Evolutionary conservation across 2,888 invertebrate species (phyloP).

Genomic region (Pseudanteris insignis): DNA sequence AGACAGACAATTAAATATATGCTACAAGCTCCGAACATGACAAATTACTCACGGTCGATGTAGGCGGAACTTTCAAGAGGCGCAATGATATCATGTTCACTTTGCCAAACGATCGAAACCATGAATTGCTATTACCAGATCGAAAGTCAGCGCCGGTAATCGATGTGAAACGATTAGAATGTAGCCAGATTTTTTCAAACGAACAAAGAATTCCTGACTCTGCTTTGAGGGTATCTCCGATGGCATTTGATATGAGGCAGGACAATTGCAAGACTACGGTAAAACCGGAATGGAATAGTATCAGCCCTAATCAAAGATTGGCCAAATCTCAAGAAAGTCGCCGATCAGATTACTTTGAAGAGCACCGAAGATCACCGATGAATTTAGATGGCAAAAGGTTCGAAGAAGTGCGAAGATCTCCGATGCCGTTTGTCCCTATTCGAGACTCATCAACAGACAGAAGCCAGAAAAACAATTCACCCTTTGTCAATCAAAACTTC

Average conservation of each 20-base stretch:
- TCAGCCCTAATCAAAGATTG: slow-evolving; percentile 60
- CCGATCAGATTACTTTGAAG: slow-evolving; percentile 63
- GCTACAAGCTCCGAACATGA: slow-evolving; percentile 59
- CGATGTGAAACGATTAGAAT: slow-evolving; percentile 55
- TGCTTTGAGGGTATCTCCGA: slow-evolving; percentile 57
- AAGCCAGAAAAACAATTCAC: slow-evolving; percentile 60
- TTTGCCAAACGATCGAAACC: slow-evolving; percentile 56
- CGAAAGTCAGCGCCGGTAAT: slow-evolving; percentile 50
- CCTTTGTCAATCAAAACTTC: slow-evolving; percentile 59
- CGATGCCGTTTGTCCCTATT: slow-evolving; percentile 62
- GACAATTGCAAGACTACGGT: slow-evolving; percentile 54
- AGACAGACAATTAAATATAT: slow-evolving; percentile 56
- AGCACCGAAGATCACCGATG: slow-evolving; percentile 62
- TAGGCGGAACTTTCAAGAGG: slow-evolving; percentile 57
- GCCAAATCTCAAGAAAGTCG: slow-evolving; percentile 57
- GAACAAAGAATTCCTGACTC: slow-evolving; percentile 58
- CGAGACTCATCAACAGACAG: slow-evolving; percentile 59
- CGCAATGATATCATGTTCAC: slow-evolving; percentile 62
- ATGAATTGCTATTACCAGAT: slow-evolving; percentile 48
- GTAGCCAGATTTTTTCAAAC: slow-evolving; percentile 52
- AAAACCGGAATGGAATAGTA: slow-evolving; percentile 59
- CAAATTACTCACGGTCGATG: slow-evolving; percentile 60
- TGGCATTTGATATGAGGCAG: slow-evolving; percentile 57
- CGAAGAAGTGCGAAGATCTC: slow-evolving; percentile 61
- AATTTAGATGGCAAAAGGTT: slow-evolving; percentile 59